Evolutionary conservation across 2,797 vertebrate species (phyloP).

Genomic region (Petrocephalus sullivani): DNA sequence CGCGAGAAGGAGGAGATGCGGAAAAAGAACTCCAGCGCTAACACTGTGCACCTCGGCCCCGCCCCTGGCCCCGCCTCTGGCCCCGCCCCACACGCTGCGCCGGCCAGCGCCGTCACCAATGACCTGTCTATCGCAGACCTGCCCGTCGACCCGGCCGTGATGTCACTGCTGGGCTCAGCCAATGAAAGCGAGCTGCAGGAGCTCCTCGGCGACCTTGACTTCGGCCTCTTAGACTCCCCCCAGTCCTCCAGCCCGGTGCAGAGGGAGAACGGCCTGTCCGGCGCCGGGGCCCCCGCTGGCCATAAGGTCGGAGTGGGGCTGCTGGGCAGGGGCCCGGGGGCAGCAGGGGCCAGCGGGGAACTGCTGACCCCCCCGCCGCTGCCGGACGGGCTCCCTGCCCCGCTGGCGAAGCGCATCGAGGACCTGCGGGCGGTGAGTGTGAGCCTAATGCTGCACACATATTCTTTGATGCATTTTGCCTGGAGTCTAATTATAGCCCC

Average conservation of each 20-base stretch:
- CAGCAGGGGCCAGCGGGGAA: conserved; percentile 55
- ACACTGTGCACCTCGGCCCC: conserved; percentile 48
- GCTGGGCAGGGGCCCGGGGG: conserved; percentile 58
- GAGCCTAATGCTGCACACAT: not conserved
- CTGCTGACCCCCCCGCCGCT: conserved; percentile 78
- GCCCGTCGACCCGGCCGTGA: conserved; percentile 77
- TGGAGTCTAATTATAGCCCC: conserved; percentile 25
- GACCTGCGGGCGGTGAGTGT: conserved; percentile 82
- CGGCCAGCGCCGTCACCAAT: conserved; percentile 32
- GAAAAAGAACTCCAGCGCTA: conserved; percentile 57
- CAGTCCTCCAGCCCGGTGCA: conserved; percentile 55
- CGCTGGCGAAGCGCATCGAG: conserved; percentile 87
- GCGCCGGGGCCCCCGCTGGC: conserved; percentile 42
- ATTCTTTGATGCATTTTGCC: not conserved
- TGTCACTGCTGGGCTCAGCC: conserved; percentile 87
- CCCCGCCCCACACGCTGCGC: conserved; percentile 57
- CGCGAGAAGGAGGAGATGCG: conserved; percentile 87
- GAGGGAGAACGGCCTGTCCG: conserved; percentile 75
- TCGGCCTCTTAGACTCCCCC: conserved; percentile 73
- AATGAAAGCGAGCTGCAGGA: conserved; percentile 89
- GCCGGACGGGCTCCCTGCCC: conserved; percentile 79
- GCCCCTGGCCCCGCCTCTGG: conserved; percentile 40
- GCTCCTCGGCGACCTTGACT: conserved; percentile 84
- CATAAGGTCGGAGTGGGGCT: conserved; percentile 42
- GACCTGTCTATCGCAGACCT: conserved; percentile 61